Base-by-base conservation (phyloP, 2,113 vertebrate species). In the Bambusicola thoracicus region DNA sequence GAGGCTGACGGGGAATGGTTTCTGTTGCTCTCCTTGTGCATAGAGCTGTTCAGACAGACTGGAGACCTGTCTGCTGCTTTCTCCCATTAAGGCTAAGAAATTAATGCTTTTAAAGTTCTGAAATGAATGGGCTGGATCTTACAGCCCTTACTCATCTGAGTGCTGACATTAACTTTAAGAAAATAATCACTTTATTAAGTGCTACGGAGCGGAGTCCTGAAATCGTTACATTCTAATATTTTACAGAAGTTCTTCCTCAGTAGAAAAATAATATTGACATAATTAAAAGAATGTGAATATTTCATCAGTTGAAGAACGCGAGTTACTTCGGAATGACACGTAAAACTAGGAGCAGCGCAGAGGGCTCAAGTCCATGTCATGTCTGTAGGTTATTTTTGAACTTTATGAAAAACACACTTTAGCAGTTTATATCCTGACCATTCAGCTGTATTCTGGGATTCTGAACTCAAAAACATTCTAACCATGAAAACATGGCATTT, bases 341-440 rank as follows among this genome's bases (percentile, higher is more conserved):
- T 95, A 97, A 96, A 97, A 97, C 96, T 92, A 96, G 94, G 94
- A 93, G 97, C 83, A 90, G 91, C 6, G 13, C 38, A 85, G 72
- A 85, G 77, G 51, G 69, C 94, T 95, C 85, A 84, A 93, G 91
- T 87, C 94, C 6, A 0, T 94, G 74, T 96, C 92, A 90, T 78
- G 95, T 90, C 93, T 96, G 91, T 91, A 92, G 95, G 92, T 96
- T 97, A 96, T 97, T 98, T 97, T 96, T 96, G 92, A 97, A 93
- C 87, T 95, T 97, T 88, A 97, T 96, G 97, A 96, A 97, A 98
- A 98, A 96, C 97, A 98, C 83, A 93, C 90, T 95, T 96, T 65
- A 84, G 86, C 89, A 95, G 53, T 76, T 83, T 95, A 68, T 91
- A 82, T 97, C 94, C 91, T 96, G 91, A 96, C 92, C 90, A 90